These are phyloP conservation scores for Meloidogyne floridensis DNA, from an alignment of 1,140 invertebrate genomes.

Conservation along the genomic window DNA sequence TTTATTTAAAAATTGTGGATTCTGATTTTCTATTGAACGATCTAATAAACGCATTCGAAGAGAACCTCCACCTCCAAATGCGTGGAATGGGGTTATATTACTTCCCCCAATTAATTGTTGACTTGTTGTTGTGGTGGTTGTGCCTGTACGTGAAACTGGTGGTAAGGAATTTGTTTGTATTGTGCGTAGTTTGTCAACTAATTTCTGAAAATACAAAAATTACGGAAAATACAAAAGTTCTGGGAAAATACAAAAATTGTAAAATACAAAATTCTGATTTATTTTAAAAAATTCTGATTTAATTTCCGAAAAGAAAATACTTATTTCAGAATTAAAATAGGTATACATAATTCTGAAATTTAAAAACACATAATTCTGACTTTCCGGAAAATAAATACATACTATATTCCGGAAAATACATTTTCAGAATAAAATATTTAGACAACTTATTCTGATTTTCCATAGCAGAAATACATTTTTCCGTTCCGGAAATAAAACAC, in stretches of 20 bases:
- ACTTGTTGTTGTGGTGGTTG: slow-evolving; percentile 26
- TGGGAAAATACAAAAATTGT: no score
- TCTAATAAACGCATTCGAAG: slow-evolving; percentile 52
- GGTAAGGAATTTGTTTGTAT: slow-evolving; percentile 58
- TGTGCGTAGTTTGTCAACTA: slow-evolving; percentile 56
- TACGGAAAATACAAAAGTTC: not conserved
- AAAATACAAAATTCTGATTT: no score
- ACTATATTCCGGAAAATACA: no score
- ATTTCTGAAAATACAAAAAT: slow-evolving; percentile 38
- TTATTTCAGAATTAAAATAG: no score
- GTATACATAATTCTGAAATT: no score
- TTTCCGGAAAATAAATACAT: no score
- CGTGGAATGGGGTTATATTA: slow-evolving; percentile 33
- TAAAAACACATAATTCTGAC: not conserved
- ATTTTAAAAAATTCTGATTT: no score
- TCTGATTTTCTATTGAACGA: slow-evolving; percentile 35
- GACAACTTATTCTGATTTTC: no score
- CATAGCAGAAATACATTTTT: no score
- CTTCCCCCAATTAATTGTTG: slow-evolving; percentile 36
- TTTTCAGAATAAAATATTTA: no score
- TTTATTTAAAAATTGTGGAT: slow-evolving; percentile 37
- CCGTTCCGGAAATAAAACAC: no score
- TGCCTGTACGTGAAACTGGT: slow-evolving; percentile 32
- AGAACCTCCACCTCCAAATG: slow-evolving; percentile 41
- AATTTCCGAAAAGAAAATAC: no score